Conservation (phyloP, 1,140 invertebrate genomes). For the Eufriesea mexicana region DNA sequence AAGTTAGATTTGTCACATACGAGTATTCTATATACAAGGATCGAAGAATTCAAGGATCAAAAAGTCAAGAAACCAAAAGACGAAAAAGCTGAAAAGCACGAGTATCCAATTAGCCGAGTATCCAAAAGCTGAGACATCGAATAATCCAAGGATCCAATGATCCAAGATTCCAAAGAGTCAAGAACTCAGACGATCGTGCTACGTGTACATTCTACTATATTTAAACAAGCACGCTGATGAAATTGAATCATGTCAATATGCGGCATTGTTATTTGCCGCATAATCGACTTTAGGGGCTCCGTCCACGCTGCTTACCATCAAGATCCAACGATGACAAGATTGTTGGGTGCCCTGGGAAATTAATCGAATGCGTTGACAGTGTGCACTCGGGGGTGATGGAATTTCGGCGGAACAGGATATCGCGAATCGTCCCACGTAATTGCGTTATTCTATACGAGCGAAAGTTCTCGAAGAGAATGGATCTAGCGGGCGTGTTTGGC, state of each 20-base stretch:
- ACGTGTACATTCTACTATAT: too few species aligned
- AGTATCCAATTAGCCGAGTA: too few species aligned
- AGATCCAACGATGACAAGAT: neutral
- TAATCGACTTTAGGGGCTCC: neutral
- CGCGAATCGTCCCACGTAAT: neutral
- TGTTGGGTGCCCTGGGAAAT: conserved; percentile 1
- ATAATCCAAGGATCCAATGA: too few species aligned
- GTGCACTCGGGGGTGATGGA: neutral
- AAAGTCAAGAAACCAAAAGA: too few species aligned
- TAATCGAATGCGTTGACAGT: conserved; percentile 17
- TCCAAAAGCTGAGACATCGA: too few species aligned
- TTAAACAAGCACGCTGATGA: neutral
- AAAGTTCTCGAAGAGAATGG: conserved; percentile 29
- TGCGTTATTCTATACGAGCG: neutral
- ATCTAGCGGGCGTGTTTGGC: too few species aligned
- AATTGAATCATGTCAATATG: neutral
- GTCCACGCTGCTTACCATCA: neutral
- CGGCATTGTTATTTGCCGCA: neutral
- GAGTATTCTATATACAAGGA: too few species aligned
- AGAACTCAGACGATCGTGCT: too few species aligned
- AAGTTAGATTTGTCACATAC: too few species aligned
- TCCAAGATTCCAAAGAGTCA: too few species aligned
- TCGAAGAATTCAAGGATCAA: too few species aligned
- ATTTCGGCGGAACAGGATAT: conserved; percentile 11
- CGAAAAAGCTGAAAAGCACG: too few species aligned